Evolutionary conservation across 2,113 vertebrate genomes (phyloP), one percentile per base, ranked within the genome.

Genomic region (Limanda limanda): DNA sequence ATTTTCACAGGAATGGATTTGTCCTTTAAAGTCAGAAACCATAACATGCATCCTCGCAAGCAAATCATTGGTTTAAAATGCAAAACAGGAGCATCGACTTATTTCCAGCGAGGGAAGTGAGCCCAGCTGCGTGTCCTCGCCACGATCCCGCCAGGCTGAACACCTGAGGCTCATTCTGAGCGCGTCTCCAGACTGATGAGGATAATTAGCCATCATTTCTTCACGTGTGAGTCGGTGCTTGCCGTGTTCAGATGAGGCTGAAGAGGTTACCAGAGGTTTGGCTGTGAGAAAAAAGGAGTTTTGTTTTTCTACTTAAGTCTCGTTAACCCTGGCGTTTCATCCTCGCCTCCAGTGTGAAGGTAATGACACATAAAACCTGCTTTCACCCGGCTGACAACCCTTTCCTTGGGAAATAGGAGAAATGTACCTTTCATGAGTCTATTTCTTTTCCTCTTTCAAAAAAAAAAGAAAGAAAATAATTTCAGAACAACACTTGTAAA

Each of bases 151-250:
- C 70, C 57, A 31, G 69, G 70, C 70, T 81, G 80, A 71, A 84
- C 91, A 92, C 88, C 89, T 91, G 88, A 87, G 81, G 83, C 89
- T 90, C 85, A 86, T 92, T 90, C 86, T 25, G 48, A 85, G 74
- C 59, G 11, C 5, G 48, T 79, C 87, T 71, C 79, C 71, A 21
- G 2, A 66, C 75, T 92, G 89, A 92, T 91, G 89, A 92, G 74
- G 83, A 88, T 89, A 91, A 92, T 92, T 85, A 85, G 68, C 67
- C 63, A 31, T 82, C 71, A 5, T 79, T 77, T 76, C 13, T 24
- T 35, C 61, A 31, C 61, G 8, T 61, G 79, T 65, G 79, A 76
- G 45, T 80, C 78, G 67, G 75, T 2, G 61, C 58, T 74, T 55
- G 7, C 54, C 75, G 81, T 48, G 64, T 82, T 65, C 68, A 52